Evolutionary conservation across 2,888 invertebrate species (phyloP), one percentile per base, ranked within the genome.

Genomic region (Endomychus coccineus): DNA sequence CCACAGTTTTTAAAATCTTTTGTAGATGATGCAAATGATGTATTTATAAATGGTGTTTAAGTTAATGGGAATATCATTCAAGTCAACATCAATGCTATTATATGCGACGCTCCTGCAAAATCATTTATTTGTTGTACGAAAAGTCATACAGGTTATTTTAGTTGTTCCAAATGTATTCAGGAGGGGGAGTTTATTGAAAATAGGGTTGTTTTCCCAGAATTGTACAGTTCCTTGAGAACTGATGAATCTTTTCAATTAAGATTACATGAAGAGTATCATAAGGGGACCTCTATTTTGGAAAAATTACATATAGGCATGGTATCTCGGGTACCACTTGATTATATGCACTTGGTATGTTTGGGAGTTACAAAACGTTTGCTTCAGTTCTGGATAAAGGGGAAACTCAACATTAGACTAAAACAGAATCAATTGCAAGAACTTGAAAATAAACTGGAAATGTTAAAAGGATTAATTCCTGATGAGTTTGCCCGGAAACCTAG

Each of bases 61-160:
- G 12, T 17, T 6, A 6, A 34, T 27, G 29, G 23, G 13, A 14
- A 41, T 9, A 16, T 11, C 16, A 16, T 43, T 27, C 11, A 25
- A 29, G 39, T 51, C 7, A 9, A 27, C 21, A 37, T 50, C 19
- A 40, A 40, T 34, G 43, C 40, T 7, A 27, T 47, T 16, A 34
- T 44, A 24, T 52, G 46, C 39, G 49, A 52, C 42, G 43, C 48
- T 3, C 51, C 51, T 7, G 51, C n/a, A n/a, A n/a, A n/a, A n/a
- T n/a, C n/a, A n/a, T n/a, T n/a, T n/a, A n/a, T n/a, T n/a, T n/a
- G n/a, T 46, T 6, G 38, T 16, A 38, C 39, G 4, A 52, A 50
- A 42, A n/a, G 24, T 13, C 52, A 50, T 32, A 42, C 39, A 14
- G 46, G 48, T 10, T 51, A 49, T 28, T 46, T 35, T 34, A 40